phyloP scores from a whole-genome alignment of 2,888 invertebrate genomes.

The Hedya salicella region DNA sequence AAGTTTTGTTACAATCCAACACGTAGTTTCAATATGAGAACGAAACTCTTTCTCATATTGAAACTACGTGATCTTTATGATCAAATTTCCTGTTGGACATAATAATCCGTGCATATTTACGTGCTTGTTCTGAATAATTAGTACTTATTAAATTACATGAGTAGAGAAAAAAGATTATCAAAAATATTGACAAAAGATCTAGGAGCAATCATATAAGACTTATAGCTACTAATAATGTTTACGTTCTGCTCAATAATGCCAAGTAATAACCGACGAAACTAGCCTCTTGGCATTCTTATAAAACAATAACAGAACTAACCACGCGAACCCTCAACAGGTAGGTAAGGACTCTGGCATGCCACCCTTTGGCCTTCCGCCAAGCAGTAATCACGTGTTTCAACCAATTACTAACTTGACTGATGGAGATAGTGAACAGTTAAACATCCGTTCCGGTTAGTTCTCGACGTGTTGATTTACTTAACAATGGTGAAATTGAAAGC shows the following conservation, averaged over 20 bases:
- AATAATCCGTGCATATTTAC: too few species aligned
- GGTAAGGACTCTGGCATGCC: conserved; percentile 64
- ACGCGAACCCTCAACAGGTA: conserved; percentile 73
- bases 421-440: conserved; percentile 52
- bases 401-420: conserved; percentile 61
- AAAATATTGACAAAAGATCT: too few species aligned
- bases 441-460: conserved; percentile 27
- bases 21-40: too few species aligned
- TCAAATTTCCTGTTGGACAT: too few species aligned
- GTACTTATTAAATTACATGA: too few species aligned
- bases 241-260: not conserved
- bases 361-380: conserved; percentile 73
- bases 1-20: too few species aligned
- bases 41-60: too few species aligned
- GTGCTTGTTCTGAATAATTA: too few species aligned
- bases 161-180: too few species aligned
- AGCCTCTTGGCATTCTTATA: conserved; percentile 13
- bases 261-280: not conserved
- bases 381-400: conserved; percentile 62
- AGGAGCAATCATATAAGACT: too few species aligned
- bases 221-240: too few species aligned
- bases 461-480: conserved; percentile 37
- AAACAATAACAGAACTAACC: conserved; percentile 44
- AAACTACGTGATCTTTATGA: too few species aligned
- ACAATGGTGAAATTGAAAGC: conserved; percentile 1